These are phyloP conservation scores for Archips crataeganus DNA, from an alignment of 2,888 invertebrate genomes.

Conservation along the genomic window DNA sequence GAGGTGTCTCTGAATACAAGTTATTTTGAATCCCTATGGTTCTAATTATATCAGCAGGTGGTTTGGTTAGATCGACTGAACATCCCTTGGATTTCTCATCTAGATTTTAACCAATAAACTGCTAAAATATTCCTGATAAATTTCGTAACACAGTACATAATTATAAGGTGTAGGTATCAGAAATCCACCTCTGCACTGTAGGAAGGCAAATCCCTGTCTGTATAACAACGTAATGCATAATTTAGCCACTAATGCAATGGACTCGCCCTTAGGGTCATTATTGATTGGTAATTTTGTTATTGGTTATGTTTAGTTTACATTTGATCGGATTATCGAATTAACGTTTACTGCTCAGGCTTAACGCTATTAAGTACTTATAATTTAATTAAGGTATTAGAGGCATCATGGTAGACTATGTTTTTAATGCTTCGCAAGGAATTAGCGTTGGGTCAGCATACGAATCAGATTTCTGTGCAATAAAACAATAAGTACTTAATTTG, in stretches of 20 bases:
- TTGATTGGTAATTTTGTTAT: slow-evolving; percentile 73
- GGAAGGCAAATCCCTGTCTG: not conserved
- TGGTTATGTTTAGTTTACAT: slow-evolving; percentile 61
- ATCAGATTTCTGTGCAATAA: not conserved
- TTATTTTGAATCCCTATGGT: too few species aligned
- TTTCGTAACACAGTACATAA: too few species aligned
- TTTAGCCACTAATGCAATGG: slow-evolving; percentile 77
- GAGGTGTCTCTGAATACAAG: too few species aligned
- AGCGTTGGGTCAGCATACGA: not conserved
- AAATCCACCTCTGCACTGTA: too few species aligned
- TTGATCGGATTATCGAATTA: slow-evolving; percentile 68
- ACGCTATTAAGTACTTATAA: slow-evolving; percentile 53
- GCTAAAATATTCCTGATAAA: too few species aligned
- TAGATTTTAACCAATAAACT: too few species aligned
- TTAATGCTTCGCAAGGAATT: not conserved
- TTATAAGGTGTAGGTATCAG: too few species aligned
- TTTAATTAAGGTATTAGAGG: slow-evolving; percentile 34
- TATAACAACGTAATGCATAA: slow-evolving; percentile 74
- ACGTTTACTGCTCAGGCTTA: slow-evolving; percentile 57
- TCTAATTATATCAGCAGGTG: too few species aligned
- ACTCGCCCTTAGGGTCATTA: slow-evolving; percentile 70
- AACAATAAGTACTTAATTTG: not conserved
- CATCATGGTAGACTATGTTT: not conserved
- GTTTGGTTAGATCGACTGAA: too few species aligned
- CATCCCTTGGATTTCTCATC: too few species aligned